These are phyloP conservation scores for Periophthalmus modestus DNA, from an alignment of 2,113 vertebrate species.

Conservation along the genomic window DNA sequence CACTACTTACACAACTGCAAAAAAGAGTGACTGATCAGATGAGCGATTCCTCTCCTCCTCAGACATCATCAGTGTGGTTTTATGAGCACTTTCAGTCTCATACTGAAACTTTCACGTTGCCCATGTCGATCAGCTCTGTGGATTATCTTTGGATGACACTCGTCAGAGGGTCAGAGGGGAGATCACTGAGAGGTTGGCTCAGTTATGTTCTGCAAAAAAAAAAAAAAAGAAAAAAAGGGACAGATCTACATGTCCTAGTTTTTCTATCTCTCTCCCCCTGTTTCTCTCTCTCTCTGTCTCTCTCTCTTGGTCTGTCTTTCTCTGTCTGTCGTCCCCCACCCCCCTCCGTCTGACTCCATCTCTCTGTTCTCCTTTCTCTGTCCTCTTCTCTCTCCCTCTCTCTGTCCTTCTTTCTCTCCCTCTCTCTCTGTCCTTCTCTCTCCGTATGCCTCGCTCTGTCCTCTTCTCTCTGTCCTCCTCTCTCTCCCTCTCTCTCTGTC, in stretches of 20 bases:
- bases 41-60: background rate
- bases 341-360: no score
- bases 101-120: background rate
- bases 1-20: no score
- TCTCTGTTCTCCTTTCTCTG: no score
- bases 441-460: no score
- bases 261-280: background rate
- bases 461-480: background rate
- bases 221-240: no score
- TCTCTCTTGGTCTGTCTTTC: no score
- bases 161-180: conserved; percentile 26
- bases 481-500: background rate
- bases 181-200: conserved; percentile 33
- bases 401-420: no score
- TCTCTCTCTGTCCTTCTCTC: no score
- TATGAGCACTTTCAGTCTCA: background rate
- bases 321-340: no score
- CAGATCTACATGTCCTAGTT: background rate
- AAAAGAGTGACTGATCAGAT: no score
- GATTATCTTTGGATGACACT: conserved; percentile 54
- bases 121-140: conserved; percentile 21
- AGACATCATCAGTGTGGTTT: background rate
- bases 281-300: background rate
- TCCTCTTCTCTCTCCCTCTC: no score
- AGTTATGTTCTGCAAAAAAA: conserved; percentile 4